Evolutionary conservation across 2,888 invertebrate species (phyloP).

Genomic region (Mechanitis messenoides): DNA sequence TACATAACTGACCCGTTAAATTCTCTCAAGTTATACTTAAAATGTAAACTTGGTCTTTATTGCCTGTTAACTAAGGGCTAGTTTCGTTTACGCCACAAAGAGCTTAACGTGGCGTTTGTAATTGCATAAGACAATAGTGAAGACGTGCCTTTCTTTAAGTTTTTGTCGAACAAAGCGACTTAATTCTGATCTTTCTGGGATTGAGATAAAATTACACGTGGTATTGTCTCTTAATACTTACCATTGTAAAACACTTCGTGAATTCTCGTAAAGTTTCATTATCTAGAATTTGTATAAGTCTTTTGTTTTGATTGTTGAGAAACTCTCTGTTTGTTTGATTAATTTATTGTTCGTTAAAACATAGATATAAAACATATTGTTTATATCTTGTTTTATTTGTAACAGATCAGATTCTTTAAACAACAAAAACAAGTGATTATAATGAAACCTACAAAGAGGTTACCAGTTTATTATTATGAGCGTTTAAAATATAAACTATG

Average conservation of each 20-base stretch:
- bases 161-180: constrained; percentile 23
- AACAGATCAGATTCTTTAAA: not conserved
- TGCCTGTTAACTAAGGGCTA: not conserved
- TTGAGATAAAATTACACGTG: constrained; percentile 21
- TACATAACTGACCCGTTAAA: constrained; percentile 12
- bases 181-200: constrained; percentile 22
- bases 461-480: no score
- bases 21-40: not conserved
- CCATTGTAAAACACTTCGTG: constrained; percentile 6
- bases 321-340: constrained; percentile 11
- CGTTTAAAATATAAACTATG: no score
- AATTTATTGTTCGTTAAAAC: not conserved
- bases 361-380: constrained; percentile 1
- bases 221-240: constrained; percentile 13
- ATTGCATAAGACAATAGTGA: constrained; percentile 19
- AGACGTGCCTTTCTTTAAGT: constrained; percentile 18
- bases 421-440: no score
- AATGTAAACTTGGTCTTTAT: constrained; percentile 1
- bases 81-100: constrained; percentile 1
- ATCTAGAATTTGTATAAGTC: constrained; percentile 6
- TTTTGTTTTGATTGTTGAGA: not conserved
- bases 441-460: no score
- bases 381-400: not conserved
- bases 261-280: constrained; percentile 2
- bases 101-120: constrained; percentile 7